Conservation (phyloP, 2,888 invertebrate genomes). For the Papilio demoleus region DNA sequence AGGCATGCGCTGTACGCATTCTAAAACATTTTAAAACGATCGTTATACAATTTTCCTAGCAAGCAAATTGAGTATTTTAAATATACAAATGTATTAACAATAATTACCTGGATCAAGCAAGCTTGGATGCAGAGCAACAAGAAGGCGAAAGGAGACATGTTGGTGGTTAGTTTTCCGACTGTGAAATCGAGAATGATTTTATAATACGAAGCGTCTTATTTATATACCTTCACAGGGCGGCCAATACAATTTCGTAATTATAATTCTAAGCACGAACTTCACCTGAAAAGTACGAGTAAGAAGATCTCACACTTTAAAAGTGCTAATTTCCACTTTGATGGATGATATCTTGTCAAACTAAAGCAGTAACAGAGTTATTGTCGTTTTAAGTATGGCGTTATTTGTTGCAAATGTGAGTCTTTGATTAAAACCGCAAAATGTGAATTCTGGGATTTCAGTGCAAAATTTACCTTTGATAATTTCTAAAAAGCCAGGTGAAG, state of each 20-base stretch:
- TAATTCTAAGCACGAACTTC: neutral
- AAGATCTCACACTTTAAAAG: neutral
- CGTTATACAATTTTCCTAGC: neutral
- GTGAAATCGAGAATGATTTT: slow-evolving; percentile 19
- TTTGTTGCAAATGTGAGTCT: too few species aligned
- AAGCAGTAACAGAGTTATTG: neutral
- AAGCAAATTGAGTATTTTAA: neutral
- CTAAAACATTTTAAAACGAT: slow-evolving; percentile 36
- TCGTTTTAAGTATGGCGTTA: too few species aligned
- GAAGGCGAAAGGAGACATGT: slow-evolving; percentile 53
- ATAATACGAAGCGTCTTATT: neutral
- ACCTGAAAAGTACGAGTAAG: neutral
- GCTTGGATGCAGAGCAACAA: slow-evolving; percentile 56
- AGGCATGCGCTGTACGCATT: slow-evolving; percentile 43
- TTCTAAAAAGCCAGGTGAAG: too few species aligned
- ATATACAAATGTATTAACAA: neutral
- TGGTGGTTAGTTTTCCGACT: slow-evolving; percentile 43
- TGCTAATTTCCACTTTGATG: neutral
- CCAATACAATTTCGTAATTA: slow-evolving; percentile 12
- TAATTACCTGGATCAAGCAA: slow-evolving; percentile 56
- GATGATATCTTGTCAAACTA: neutral
- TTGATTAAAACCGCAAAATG: neutral
- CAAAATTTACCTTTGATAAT: too few species aligned
- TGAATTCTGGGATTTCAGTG: neutral
- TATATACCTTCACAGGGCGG: slow-evolving; percentile 1